These are phyloP conservation scores for Coluber constrictor DNA, from an alignment of 2,797 vertebrate species.

Conservation along the genomic window DNA sequence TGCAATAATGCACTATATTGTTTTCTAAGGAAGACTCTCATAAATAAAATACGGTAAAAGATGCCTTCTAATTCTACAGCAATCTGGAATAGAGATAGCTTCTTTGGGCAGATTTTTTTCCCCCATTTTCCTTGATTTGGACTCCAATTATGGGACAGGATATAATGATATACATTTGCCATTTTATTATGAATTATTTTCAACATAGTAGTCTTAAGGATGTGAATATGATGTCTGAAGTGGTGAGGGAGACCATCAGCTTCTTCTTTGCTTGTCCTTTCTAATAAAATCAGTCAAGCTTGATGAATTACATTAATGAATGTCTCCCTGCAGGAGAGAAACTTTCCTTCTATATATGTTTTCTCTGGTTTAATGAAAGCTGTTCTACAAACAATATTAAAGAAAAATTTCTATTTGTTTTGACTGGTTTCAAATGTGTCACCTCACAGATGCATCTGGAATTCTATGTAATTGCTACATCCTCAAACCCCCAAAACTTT, in stretches of 20 bases:
- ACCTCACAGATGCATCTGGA: neutral
- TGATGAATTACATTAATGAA: neutral
- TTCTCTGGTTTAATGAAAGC: neutral
- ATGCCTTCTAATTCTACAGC: neutral
- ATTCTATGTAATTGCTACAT: neutral
- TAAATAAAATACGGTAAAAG: neutral
- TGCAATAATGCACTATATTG: neutral
- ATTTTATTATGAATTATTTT: neutral
- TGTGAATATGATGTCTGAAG: neutral
- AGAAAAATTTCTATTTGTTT: neutral
- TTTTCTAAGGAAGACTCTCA: neutral
- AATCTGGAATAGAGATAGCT: neutral
- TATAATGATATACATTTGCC: neutral
- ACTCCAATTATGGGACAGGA: neutral
- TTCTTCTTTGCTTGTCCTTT: neutral
- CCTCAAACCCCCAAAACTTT: too few species aligned
- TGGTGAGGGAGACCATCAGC: neutral
- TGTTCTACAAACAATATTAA: neutral
- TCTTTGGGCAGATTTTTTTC: neutral
- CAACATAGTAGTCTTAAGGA: neutral
- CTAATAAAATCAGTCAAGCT: neutral
- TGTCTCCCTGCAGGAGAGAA: neutral
- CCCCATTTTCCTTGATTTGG: neutral
- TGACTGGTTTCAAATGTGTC: neutral
- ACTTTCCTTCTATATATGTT: neutral